Evolutionary conservation across 2,888 invertebrate genomes (phyloP).

Genomic region (Rhingia campestris): DNA sequence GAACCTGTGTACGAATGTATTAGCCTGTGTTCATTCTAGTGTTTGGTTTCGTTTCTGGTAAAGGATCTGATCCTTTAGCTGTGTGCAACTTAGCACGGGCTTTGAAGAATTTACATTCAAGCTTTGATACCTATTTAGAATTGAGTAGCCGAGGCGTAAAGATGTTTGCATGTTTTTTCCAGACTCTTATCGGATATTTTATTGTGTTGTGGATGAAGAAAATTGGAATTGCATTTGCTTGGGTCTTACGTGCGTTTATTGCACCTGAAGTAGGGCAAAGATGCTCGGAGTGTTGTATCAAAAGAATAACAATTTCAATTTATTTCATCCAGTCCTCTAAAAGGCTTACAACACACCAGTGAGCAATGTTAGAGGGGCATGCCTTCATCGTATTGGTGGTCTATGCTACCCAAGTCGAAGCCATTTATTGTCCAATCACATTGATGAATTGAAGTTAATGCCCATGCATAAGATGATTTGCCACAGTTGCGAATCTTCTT

Average conservation of each 20-base stretch:
- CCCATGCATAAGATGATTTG: no score
- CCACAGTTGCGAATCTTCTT: no score
- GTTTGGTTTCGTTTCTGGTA: constrained; percentile 39
- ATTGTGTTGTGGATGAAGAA: constrained; percentile 27
- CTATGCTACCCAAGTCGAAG: no score
- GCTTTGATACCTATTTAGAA: constrained; percentile 56
- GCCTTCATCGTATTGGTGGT: no score
- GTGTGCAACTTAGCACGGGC: constrained; percentile 14
- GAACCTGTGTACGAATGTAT: constrained; percentile 29
- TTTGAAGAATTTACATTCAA: constrained; percentile 66
- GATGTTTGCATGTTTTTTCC: no score
- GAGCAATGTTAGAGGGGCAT: neutral
- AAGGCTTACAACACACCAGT: neutral
- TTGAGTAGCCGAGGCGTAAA: constrained; percentile 36
- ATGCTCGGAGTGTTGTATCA: neutral
- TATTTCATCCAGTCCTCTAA: neutral
- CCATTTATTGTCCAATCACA: no score
- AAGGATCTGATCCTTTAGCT: constrained; percentile 18
- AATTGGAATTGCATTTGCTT: constrained; percentile 37
- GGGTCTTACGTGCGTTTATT: constrained; percentile 11
- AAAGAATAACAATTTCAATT: neutral
- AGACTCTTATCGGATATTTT: neutral
- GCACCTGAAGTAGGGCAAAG: neutral
- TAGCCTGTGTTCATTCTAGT: constrained; percentile 26
- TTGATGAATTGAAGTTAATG: no score